Evolutionary conservation across 2,888 invertebrate genomes (phyloP), one percentile per base, ranked within the genome.

Genomic region (Theodoxus fluviatilis): DNA sequence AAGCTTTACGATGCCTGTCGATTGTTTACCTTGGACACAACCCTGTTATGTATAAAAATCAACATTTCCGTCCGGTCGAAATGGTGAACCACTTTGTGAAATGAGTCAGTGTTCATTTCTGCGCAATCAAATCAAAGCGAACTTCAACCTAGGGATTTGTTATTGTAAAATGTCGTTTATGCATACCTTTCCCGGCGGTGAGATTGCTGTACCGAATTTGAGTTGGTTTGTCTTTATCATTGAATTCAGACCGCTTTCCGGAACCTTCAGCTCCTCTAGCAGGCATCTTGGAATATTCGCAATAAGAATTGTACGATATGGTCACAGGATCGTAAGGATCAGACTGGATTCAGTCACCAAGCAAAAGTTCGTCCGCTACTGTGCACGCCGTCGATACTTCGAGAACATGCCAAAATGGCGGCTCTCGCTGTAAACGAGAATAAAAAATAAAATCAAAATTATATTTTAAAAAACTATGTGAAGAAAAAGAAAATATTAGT

Each of bases 141-240:
- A 43, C 6, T 25, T 25, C 22, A 28, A 25, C 18, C 18, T 25
- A 25, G 7, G n/a, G n/a, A 33, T 63, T 12, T 22, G 15, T 33
- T 61, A n/a, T n/a, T n/a, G n/a, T 59, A 28, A 25, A 68, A 18
- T 55, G 12, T 67, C 28, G 22, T 22, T 9, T 33, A 18, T 9
- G 0, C 67, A 71, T 91, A 96, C 97, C 96, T 93, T 98, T 99
- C 69, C 97, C 98, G 84, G 99, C 98, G 88, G 93, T 93, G 83
- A 99, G 98, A 87, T 99, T 99, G 87, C 97, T 98, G 78, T 91
- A 90, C 70, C 98, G 92, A 84, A 98, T 95, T 90, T 97, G 96
- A 55, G 92, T 90, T 59, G 98, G 98, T 90, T 99, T 99, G 71
- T 90, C 89, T 81, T 89, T 90, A 77, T 90, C 90, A 74, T 89